These are phyloP conservation scores for Gorsachius goisagi DNA, from an alignment of 2,113 vertebrate genomes.

Conservation along the genomic window DNA sequence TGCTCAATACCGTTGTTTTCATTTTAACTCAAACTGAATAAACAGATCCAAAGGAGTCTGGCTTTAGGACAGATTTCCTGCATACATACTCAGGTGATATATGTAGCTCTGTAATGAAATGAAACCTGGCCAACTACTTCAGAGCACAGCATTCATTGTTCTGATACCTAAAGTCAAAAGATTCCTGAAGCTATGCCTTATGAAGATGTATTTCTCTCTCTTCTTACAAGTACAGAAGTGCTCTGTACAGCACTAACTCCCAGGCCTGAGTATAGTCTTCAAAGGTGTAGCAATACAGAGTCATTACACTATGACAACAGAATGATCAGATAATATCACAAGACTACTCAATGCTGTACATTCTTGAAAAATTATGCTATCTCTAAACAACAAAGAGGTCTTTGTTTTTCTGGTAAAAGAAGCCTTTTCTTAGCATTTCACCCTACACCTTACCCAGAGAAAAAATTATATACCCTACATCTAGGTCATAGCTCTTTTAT, in stretches of 20 bases:
- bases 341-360: background rate
- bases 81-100: background rate
- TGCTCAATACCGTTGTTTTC: constrained; percentile 37
- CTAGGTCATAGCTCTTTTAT: background rate
- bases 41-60: constrained; percentile 18
- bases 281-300: background rate
- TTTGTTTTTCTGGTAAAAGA: background rate
- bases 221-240: background rate
- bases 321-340: background rate
- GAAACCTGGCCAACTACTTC: background rate
- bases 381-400: background rate
- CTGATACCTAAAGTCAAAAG: background rate
- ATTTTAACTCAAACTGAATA: constrained; percentile 9
- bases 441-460: background rate
- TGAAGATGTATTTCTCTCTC: background rate
- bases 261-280: background rate
- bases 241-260: background rate
- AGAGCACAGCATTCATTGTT: background rate
- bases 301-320: background rate
- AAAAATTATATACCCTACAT: background rate
- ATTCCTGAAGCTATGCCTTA: background rate
- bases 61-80: background rate
- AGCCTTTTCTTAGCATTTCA: background rate
- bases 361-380: background rate
- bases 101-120: background rate